Base-by-base conservation (phyloP, 2,797 vertebrate genomes). In the Melanotaenia boesemani region DNA sequence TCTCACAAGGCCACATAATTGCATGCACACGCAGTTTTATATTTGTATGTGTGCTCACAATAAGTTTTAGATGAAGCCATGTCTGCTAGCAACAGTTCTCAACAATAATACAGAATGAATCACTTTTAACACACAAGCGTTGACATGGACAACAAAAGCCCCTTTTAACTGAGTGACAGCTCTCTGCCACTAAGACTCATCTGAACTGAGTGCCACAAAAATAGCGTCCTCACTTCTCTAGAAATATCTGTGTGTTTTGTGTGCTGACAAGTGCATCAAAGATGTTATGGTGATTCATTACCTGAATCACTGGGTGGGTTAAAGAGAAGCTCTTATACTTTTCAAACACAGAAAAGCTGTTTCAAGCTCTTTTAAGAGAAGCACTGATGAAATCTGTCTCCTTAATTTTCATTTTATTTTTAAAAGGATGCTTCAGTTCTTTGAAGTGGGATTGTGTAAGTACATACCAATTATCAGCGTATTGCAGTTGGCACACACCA, bases 151-250 rank as follows among this genome's bases (percentile, higher is more conserved):
- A 54, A 54, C 22, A 54, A 52, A 54, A 54, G 4, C 11, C 24
- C 20, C 18, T n/a, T 54, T 86, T 81, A 81, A 82, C 79, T 86
- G 80, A 67, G 41, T 86, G 87, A 79, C 76, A 50, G 77, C 83
- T 83, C 70, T 76, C 63, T 1, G 79, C 72, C 79, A 76, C 71
- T 36, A 83, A 80, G 72, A 63, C 58, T 83, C 72, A 81, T 83
- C 74, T 44, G 61, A 82, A 74, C 70, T 26, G 77, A 82, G 72
- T 67, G 63, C 52, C 66, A 24, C 80, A 72, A 66, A 89, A 89
- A 88, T 80, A 81, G 83, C 75, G 39, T 78, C 30, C 48, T 41
- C 16, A 28, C 69, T 77, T 74, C 20, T 84, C 46, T 30, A 57
- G 46, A 80, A 83, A 76, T 81, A 34, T 72, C 41, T 62, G n/a